These are phyloP conservation scores for Struthio camelus DNA, from an alignment of 2,113 vertebrate species.

Conservation along the genomic window DNA sequence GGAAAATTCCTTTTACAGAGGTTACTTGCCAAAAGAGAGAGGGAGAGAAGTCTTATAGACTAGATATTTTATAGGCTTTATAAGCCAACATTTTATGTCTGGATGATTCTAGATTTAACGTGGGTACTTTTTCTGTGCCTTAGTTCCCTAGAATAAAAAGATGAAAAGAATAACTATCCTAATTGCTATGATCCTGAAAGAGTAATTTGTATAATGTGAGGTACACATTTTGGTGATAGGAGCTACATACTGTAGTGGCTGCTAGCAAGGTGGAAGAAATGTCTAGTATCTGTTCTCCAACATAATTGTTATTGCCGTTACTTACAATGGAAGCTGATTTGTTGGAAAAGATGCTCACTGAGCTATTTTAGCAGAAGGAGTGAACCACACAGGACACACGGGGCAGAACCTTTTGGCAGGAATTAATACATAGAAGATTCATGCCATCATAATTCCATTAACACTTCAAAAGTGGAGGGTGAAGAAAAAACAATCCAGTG, in stretches of 20 bases:
- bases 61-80: not conserved
- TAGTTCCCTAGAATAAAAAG: not conserved
- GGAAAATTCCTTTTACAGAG: not conserved
- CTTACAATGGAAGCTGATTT: not conserved
- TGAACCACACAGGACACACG: not conserved
- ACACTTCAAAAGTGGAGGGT: not conserved
- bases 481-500: not conserved
- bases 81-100: not conserved
- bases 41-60: accelerated
- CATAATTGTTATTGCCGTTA: not conserved
- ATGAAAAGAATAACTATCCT: not conserved
- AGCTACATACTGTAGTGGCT: accelerated
- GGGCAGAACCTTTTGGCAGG: no score
- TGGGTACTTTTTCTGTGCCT: not conserved
- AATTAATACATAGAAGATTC: not conserved
- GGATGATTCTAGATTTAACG: not conserved
- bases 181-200: not conserved
- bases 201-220: not conserved
- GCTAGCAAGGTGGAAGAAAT: not conserved
- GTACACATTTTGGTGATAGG: not conserved
- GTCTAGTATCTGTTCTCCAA: not conserved
- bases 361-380: not conserved
- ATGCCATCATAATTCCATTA: not conserved
- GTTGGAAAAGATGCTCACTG: not conserved
- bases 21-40: not conserved